Conservation (phyloP, 2,888 invertebrate genomes). For the Syritta pipiens region DNA sequence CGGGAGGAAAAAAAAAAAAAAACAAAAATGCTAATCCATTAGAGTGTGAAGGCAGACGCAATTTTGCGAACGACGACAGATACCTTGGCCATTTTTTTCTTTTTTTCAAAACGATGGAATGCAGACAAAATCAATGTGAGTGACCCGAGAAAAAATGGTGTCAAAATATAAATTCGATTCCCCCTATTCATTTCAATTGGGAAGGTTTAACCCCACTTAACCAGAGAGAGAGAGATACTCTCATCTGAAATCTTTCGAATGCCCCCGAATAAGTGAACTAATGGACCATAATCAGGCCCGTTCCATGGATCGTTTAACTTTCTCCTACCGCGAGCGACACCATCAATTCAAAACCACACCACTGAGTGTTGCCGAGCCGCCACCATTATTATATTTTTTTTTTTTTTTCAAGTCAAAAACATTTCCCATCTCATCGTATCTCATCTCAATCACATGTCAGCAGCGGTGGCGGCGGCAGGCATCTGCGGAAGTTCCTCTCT, state of each 20-base stretch:
- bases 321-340: conserved; percentile 22
- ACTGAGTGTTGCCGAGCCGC: background rate
- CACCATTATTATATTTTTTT: conserved; percentile 8
- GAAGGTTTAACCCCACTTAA: conserved; percentile 47
- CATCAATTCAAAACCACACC: conserved; percentile 11
- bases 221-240: background rate
- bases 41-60: conserved; percentile 27
- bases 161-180: conserved; percentile 48
- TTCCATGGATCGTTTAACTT: conserved; percentile 28
- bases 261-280: conserved; percentile 28
- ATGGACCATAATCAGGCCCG: conserved; percentile 22
- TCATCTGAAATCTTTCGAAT: background rate
- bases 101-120: too few relatives aligned
- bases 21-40: conserved; percentile 46
- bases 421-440: conserved; percentile 36
- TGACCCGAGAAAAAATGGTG: too few relatives aligned
- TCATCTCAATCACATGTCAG: conserved; percentile 48
- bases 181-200: conserved; percentile 28
- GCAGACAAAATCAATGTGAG: conserved; percentile 13
- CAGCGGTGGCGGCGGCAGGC: too few relatives aligned
- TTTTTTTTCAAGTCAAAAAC: conserved; percentile 30
- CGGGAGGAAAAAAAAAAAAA: conserved; percentile 1
- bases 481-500: conserved; percentile 53
- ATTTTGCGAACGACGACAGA: conserved; percentile 9
- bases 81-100: too few relatives aligned